These are phyloP conservation scores for Bimastos eiseni DNA, from an alignment of 2,888 invertebrate species.

Conservation along the genomic window DNA sequence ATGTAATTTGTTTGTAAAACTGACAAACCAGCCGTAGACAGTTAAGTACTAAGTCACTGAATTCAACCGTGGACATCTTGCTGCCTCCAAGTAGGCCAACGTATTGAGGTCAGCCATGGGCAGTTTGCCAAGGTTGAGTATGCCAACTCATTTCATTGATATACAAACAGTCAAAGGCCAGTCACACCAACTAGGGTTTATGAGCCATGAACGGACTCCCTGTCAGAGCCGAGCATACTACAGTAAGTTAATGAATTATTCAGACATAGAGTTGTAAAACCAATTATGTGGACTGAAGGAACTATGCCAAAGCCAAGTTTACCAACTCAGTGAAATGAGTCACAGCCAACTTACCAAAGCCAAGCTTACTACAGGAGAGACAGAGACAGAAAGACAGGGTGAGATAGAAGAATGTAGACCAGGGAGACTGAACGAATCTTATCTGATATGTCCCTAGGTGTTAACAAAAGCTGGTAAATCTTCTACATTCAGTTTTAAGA, in stretches of 20 bases:
- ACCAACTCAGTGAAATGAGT: background rate
- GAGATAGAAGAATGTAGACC: too few relatives aligned
- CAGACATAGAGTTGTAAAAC: too few relatives aligned
- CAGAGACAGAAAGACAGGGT: too few relatives aligned
- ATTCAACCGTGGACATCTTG: background rate
- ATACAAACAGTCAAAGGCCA: background rate
- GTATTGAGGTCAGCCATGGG: background rate
- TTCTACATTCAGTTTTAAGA: background rate
- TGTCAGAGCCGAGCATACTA: background rate
- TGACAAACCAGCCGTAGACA: background rate
- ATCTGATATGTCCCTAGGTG: background rate
- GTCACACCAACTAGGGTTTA: background rate
- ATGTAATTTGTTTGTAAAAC: background rate
- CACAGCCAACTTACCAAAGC: background rate
- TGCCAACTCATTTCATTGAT: background rate
- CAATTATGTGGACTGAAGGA: too few relatives aligned
- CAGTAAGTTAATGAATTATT: background rate
- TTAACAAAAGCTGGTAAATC: background rate
- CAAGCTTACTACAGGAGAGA: background rate
- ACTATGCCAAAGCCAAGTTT: background rate
- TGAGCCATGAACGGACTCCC: background rate
- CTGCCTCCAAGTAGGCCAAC: background rate
- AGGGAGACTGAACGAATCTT: background rate
- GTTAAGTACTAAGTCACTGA: background rate
- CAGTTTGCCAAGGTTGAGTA: background rate